Conservation (phyloP, 2,888 invertebrate species). For the Rhagophthalmus giganteus region DNA sequence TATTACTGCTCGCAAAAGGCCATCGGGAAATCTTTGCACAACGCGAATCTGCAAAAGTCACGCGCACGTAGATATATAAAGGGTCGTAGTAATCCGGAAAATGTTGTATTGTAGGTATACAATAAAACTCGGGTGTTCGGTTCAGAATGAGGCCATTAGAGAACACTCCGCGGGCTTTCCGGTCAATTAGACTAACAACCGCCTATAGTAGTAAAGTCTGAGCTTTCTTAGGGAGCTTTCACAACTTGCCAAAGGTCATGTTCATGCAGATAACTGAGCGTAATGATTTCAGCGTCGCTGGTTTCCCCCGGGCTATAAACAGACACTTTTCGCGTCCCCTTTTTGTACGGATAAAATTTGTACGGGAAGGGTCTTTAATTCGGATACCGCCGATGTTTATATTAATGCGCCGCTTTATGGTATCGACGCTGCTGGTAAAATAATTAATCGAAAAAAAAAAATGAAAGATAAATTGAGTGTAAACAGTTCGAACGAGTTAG, state of each 20-base stretch:
- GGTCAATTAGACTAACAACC: conserved; percentile 26
- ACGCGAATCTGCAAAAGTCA: neutral
- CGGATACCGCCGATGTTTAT: too few species aligned
- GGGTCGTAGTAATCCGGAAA: conserved; percentile 8
- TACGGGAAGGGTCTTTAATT: neutral
- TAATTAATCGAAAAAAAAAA: neutral
- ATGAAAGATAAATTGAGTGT: neutral
- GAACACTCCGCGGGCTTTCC: conserved; percentile 20
- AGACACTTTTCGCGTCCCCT: conserved; percentile 1
- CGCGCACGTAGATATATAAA: conserved; percentile 4
- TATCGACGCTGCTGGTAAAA: neutral
- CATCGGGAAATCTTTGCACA: too few species aligned
- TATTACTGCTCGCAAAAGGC: too few species aligned
- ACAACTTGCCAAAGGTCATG: conserved; percentile 9
- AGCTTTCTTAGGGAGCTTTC: conserved; percentile 15
- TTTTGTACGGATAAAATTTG: conserved; percentile 2
- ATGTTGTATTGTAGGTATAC: conserved; percentile 9
- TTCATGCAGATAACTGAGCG: conserved; percentile 4
- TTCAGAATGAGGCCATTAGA: conserved; percentile 10
- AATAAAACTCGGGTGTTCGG: conserved; percentile 8
- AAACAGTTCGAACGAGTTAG: neutral
- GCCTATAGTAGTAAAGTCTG: conserved; percentile 5
- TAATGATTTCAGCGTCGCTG: conserved; percentile 12
- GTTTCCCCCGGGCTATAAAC: conserved; percentile 8
- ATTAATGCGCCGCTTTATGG: neutral